Base-by-base conservation (phyloP, 2,113 vertebrate species). In the Scortum barcoo region DNA sequence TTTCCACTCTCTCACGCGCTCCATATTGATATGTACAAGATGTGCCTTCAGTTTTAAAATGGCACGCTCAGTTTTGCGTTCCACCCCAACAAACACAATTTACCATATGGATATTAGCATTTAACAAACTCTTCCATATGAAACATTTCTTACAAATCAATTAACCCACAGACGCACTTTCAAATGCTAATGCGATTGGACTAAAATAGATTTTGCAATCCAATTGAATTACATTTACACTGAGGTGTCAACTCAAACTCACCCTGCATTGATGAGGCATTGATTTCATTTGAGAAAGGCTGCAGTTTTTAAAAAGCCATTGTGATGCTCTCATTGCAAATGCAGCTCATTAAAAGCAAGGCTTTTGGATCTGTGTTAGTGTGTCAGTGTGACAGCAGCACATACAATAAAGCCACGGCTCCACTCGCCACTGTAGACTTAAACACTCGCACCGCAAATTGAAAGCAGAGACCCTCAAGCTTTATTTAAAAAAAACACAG, bases 321-420 rank as follows among this genome's bases (percentile, higher is more conserved):
- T 53, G 90, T 72, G 83, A 86, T 12, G 78, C 62, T 75, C 81
- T 92, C 89, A 76, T 80, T 88, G 82, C 36, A 48, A 82, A 88
- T 48, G 50, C 85, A 75, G 76, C 86, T 91, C 90, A 88, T 93
- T 93, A 91, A 88, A 91, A 82, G 7, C 28, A 0, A 76, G 66
- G 70, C 73, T 83, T 84, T 68, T 84, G 86, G 77, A 90, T 85
- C 58, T 86, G 87, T 91, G 91, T 91, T 86, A 91, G 87, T 86
- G 90, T 92, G 90, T 89, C 91, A 91, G 84, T 76, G 90, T 84
- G 84, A 78, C 79, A 72, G 66, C 65, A 40, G 80, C 72, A 40
- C 65, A 42, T 24, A 84, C 69, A 86, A 67, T 42, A 56, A 66
- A 80, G 77, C 61, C 48, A 14, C 40, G 11, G 46, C 68, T 30